phyloP scores from a whole-genome alignment of 2,888 invertebrate genomes.

The Epinotia nisella region DNA sequence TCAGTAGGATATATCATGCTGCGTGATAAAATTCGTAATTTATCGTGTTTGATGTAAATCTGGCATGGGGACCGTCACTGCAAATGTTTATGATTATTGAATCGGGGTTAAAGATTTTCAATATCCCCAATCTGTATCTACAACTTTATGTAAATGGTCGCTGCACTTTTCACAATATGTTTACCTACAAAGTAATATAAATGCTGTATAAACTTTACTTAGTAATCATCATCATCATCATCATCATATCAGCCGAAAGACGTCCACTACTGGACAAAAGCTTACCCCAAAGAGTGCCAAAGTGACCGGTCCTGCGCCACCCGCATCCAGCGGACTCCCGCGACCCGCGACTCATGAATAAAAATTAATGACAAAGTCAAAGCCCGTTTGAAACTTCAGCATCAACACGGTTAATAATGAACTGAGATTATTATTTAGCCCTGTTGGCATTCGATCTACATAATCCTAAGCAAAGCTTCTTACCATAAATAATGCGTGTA shows the following conservation, averaged over 20 bases:
- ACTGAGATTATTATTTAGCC: slow-evolving; percentile 53
- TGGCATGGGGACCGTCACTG: background rate
- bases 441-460: slow-evolving; percentile 81
- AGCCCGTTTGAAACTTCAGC: slow-evolving; percentile 34
- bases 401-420: slow-evolving; percentile 41
- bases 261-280: too few relatives aligned
- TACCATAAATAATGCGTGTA: slow-evolving; percentile 84
- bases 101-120: background rate
- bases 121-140: background rate
- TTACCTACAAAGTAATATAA: background rate
- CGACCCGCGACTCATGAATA: too few relatives aligned
- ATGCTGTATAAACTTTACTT: background rate
- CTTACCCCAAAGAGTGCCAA: too few relatives aligned
- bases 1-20: slow-evolving; percentile 33
- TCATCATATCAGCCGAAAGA: too few relatives aligned
- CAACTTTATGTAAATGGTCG: background rate
- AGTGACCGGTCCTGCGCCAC: too few relatives aligned
- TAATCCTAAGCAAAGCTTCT: slow-evolving; percentile 82
- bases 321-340: too few relatives aligned
- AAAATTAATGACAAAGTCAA: slow-evolving; percentile 36
- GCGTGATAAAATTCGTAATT: slow-evolving; percentile 21
- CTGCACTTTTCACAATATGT: background rate
- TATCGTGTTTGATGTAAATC: slow-evolving; percentile 21
- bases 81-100: slow-evolving; percentile 27
- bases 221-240: too few relatives aligned